Evolutionary conservation across 2,113 vertebrate species (phyloP), one percentile per base, ranked within the genome.

Genomic region (Marcusenius ussheri): DNA sequence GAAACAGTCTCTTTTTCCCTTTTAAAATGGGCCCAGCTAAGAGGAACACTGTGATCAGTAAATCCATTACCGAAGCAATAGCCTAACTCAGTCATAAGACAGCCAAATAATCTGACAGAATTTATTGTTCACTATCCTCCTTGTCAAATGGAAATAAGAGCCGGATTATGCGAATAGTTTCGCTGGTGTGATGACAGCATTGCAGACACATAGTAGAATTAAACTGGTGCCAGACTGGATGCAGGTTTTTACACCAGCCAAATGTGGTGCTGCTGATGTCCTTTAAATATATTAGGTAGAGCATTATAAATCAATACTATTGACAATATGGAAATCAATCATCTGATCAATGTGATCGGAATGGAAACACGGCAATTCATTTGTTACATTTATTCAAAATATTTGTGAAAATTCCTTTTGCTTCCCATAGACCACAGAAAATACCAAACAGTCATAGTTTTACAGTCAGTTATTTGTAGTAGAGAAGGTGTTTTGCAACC

Each of bases 81-180:
- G 94, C 92, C 91, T 87, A 91, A 95, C 95, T 95, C 94, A 94
- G 95, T 95, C 95, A 95, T 89, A 88, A 93, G 91, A 92, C 89
- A 89, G 91, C 91, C 92, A 92, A 93, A 95, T 95, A 95, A 95
- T 95, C 93, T 92, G 51, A 88, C 92, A 85, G 91, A 91, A 91
- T 92, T 92, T 93, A 96, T 95, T 95, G 95, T 94, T 94, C 93
- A 89, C 92, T 92, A 92, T 92, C 90, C 92, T 91, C 90, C 91
- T 92, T 88, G 89, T 89, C 90, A 90, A 91, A 91, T 56, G 47
- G 56, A 53, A 85, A 88, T 89, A 87, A 53, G 88, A 87, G 51
- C 3, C 3, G 62, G 88, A 89, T 87, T 53, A 21, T 83, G 42
- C 46, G 27, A 45, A 24, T 53, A 46, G 51, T 90, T 70, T 27